phyloP scores from a whole-genome alignment of 92 coral and sea anemone species.

The Porites divaricata region DNA sequence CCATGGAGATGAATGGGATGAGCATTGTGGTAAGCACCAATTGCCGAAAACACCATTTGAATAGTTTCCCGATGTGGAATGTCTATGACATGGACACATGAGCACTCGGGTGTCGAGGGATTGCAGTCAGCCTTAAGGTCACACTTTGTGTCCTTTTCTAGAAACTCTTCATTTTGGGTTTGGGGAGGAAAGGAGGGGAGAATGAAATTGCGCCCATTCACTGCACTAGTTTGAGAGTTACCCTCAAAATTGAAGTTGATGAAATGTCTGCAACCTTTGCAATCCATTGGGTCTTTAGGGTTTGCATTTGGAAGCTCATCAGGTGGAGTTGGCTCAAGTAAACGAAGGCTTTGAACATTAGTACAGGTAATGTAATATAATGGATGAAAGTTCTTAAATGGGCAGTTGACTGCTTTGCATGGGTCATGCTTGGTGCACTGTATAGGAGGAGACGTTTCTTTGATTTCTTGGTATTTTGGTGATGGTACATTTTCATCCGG shows the following conservation, averaged over 20 bases:
- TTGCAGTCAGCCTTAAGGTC: slow-evolving; percentile 24
- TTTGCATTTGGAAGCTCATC: slow-evolving; percentile 50
- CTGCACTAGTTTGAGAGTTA: slow-evolving; percentile 43
- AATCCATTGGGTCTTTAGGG: neutral
- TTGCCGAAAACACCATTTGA: slow-evolving; percentile 34
- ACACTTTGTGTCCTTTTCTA: neutral
- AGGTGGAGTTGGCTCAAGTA: slow-evolving; percentile 42
- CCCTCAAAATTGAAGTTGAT: slow-evolving; percentile 66
- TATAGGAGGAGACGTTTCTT: slow-evolving; percentile 32
- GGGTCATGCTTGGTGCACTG: slow-evolving; percentile 7
- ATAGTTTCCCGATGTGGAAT: slow-evolving; percentile 30
- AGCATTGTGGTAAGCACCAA: slow-evolving; percentile 41
- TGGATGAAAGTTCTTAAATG: no score
- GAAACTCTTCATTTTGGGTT: slow-evolving; percentile 31
- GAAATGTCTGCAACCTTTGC: slow-evolving; percentile 43
- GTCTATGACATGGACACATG: slow-evolving; percentile 67
- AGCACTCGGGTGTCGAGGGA: slow-evolving; percentile 45
- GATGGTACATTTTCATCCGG: no score
- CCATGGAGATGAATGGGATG: slow-evolving; percentile 69
- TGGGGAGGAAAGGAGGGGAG: slow-evolving; percentile 53
- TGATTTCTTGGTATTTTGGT: neutral
- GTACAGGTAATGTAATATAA: no score
- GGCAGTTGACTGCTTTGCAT: no score
- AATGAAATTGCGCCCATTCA: slow-evolving; percentile 61
- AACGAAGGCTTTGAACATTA: slow-evolving; percentile 34